These are phyloP conservation scores for Puffinus mauretanicus DNA, from an alignment of 2,113 vertebrate genomes.

Conservation along the genomic window DNA sequence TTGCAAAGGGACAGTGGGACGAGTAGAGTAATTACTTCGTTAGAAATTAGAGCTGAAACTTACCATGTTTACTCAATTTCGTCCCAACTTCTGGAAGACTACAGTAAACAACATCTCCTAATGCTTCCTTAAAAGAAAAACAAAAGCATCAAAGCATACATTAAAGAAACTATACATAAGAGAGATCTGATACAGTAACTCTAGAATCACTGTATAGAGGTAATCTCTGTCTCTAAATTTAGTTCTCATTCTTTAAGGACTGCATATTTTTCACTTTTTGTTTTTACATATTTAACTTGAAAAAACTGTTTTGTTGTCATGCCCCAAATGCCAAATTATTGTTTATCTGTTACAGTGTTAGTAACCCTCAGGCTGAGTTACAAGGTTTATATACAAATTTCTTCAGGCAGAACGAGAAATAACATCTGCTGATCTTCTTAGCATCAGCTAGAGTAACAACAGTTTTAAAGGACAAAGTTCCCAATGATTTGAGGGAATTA, in stretches of 20 bases:
- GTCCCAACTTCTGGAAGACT: slow-evolving; percentile 93
- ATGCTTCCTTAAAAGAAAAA: slow-evolving; percentile 82
- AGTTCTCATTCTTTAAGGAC: background rate
- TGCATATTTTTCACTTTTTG: background rate
- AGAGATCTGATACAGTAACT: background rate
- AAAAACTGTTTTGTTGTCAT: background rate
- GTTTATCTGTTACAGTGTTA: background rate
- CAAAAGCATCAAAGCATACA: background rate
- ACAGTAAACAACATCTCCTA: slow-evolving; percentile 98
- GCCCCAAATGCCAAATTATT: background rate
- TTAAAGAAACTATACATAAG: background rate
- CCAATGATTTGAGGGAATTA: background rate
- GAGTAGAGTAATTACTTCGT: background rate
- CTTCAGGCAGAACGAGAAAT: background rate
- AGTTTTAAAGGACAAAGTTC: background rate
- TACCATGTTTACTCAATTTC: slow-evolving; percentile 90
- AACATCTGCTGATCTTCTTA: background rate
- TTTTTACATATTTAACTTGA: background rate
- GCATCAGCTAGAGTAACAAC: background rate
- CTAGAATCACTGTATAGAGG: background rate
- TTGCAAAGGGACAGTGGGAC: background rate
- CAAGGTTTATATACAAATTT: background rate
- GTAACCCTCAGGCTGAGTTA: background rate
- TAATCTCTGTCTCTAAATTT: background rate
- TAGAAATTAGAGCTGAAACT: background rate